phyloP scores from a whole-genome alignment of 2,113 vertebrate genomes.

The Nicator chloris region DNA sequence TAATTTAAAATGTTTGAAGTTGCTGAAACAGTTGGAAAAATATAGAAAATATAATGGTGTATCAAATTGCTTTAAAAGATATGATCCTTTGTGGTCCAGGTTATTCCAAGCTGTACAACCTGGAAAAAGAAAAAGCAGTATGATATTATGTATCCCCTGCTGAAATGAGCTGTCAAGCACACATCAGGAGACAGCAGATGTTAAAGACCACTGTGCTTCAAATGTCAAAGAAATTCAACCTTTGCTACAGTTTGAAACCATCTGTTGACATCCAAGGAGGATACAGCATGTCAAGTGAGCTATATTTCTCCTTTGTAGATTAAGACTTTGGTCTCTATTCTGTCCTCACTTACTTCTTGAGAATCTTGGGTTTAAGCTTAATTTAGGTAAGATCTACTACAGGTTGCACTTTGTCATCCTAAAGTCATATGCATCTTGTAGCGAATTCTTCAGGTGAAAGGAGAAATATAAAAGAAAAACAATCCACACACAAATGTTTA shows the following conservation, averaged over 20 bases:
- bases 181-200: slow-evolving; percentile 39
- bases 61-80: not conserved
- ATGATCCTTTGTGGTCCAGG: not conserved
- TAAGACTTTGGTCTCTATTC: not conserved
- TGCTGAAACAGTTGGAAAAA: not conserved
- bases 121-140: not conserved
- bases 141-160: not conserved
- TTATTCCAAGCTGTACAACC: not conserved
- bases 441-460: not conserved
- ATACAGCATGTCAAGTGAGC: slow-evolving; percentile 27
- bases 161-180: slow-evolving; percentile 55
- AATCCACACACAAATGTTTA: not conserved
- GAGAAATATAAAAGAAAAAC: not conserved
- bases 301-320: not conserved
- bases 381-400: not conserved
- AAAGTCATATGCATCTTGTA: not conserved
- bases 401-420: not conserved
- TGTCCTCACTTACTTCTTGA: not conserved
- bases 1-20: not conserved
- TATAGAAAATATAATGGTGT: not conserved
- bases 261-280: slow-evolving; percentile 33
- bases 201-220: slow-evolving; percentile 51
- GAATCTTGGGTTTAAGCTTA: not conserved
- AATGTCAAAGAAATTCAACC: slow-evolving; percentile 54
- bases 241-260: slow-evolving; percentile 39